A percentile compares a stretch with the other conserved stretches of the same genome.
phyloP scores from a whole-genome alignment of 2,113 vertebrate genomes.

The Hyla sarda region DNA sequence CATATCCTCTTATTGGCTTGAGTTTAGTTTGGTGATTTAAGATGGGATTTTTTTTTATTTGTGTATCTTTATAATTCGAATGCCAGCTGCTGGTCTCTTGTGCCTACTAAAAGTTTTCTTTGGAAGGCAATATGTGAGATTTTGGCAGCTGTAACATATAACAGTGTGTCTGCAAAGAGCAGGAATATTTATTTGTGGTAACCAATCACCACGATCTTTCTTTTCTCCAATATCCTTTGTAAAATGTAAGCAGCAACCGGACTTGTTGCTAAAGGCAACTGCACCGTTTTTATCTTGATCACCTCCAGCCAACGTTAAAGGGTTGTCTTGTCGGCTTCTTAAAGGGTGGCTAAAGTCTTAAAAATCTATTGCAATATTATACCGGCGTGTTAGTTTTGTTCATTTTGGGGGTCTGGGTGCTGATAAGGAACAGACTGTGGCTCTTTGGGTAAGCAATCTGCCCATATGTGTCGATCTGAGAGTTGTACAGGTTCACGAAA shows the following conservation, averaged over 20 bases:
- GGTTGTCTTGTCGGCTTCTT: not conserved
- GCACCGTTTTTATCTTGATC: not conserved
- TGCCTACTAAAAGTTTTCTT: not conserved
- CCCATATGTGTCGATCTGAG: no score
- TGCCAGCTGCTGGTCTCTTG: not conserved
- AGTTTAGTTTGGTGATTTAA: not conserved
- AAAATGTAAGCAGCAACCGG: not conserved
- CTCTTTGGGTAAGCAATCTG: no score
- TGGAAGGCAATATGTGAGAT: not conserved
- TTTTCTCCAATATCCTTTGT: not conserved
- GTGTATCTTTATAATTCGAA: not conserved
- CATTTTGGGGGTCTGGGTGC: no score
- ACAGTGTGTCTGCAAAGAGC: not conserved
- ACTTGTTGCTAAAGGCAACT: not conserved
- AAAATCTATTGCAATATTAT: no score
- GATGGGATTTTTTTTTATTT: constrained; percentile 15
- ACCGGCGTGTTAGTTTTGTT: no score
- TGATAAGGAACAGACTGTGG: no score
- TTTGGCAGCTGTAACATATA: not conserved
- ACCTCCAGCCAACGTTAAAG: not conserved
- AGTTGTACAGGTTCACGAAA: no score
- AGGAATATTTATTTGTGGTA: not conserved
- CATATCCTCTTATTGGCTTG: constrained; percentile 1
- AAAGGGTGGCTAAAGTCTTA: no score
- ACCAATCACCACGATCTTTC: not conserved